Conservation (phyloP, 2,888 invertebrate species). For the Proisotoma minuta region DNA sequence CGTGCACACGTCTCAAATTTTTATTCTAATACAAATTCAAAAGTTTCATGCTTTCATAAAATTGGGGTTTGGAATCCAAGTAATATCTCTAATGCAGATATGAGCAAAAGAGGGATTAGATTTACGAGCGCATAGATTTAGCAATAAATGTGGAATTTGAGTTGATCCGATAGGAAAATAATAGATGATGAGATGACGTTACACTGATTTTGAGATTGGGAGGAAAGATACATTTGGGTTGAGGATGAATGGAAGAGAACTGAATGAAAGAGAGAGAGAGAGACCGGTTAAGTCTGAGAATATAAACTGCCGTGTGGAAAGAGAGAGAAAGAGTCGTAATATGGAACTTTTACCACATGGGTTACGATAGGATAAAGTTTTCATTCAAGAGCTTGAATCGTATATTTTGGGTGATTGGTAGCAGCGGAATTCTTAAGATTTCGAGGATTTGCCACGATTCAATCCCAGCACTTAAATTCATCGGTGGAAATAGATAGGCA, state of each 20-base stretch:
- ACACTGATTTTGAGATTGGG: neutral
- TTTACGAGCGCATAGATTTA: neutral
- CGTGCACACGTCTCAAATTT: too few species aligned
- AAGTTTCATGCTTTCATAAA: too few species aligned
- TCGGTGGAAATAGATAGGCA: neutral
- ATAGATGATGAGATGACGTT: neutral
- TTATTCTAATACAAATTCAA: too few species aligned
- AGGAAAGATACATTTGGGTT: neutral
- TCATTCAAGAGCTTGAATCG: too few species aligned
- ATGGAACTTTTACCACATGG: neutral
- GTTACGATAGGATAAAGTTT: too few species aligned
- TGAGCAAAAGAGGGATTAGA: neutral
- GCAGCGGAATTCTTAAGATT: too few species aligned
- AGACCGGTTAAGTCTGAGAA: too few species aligned
- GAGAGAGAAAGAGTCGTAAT: neutral
- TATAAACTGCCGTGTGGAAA: too few species aligned
- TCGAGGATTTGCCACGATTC: too few species aligned
- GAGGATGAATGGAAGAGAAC: conserved; percentile 1
- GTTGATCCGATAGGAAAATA: neutral
- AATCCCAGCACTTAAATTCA: too few species aligned
- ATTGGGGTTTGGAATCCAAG: too few species aligned
- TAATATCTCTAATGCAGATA: neutral
- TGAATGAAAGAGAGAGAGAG: neutral
- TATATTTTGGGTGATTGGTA: too few species aligned
- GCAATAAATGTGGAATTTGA: neutral